Base-by-base conservation (phyloP, 2,113 vertebrate genomes). In the Aphyosemion australe region DNA sequence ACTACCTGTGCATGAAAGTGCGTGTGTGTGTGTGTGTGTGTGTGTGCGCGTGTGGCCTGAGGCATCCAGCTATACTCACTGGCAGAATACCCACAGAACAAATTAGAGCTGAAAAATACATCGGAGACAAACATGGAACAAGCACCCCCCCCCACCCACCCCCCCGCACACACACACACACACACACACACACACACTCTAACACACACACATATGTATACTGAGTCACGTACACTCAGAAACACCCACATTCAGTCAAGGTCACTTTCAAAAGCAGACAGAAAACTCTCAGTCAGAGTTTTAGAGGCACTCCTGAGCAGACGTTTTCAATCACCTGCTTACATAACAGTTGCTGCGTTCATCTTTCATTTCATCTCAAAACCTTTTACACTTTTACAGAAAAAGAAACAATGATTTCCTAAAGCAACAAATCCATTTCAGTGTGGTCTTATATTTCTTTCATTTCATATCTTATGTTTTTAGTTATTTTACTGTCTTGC, bases 21-120 rank as follows among this genome's bases (percentile, higher is more conserved):
- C 62, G 53, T 61, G 54, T 46, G 60, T 26, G 21, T 26, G 21
- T 26, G 21, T 26, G 21, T 26, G 41, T 11, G 41, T 11, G 41
- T 11, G 41, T 12, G 41, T 42, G 11, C 12, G 12, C 2, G 11
- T 12, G 41, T 76, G 64, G 64, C 74, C 72, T 42, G 59, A 79
- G 71, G 82, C 49, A 15, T 71, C 26, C 56, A 37, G 53, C 65
- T 31, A 71, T 34, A 63, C 72, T 73, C 65, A 45, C 39, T 59
- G 63, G 76, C 53, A 71, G 55, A 80, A 65, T 16, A 47, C 77
- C 67, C 50, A 62, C 45, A 46, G 0, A 74, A 78, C 70, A 78
- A 74, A 85, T 85, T 71, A 75, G 78, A 69, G 32, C 64, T 48
- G 57, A 69, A 65, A 79, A 55, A 77, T 49, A 75, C 43, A 6